These are phyloP conservation scores for Atethmia centrago DNA, from an alignment of 2,888 invertebrate genomes.

Conservation along the genomic window DNA sequence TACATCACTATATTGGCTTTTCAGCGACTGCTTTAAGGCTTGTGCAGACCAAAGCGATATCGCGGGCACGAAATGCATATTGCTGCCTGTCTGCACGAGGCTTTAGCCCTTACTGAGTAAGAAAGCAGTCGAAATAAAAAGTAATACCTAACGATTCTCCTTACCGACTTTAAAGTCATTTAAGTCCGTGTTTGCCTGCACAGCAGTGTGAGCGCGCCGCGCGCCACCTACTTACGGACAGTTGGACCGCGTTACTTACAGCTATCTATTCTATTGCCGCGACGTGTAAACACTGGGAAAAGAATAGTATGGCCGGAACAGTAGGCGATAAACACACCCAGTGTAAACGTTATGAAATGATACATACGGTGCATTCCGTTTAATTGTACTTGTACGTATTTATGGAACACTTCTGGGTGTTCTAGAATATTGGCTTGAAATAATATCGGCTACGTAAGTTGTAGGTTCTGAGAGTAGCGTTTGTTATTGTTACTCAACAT, in stretches of 20 bases:
- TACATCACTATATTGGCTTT: constrained; percentile 1
- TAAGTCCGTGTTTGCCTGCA: not conserved
- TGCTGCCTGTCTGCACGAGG: no score
- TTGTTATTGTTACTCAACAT: constrained; percentile 14
- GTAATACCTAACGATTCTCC: constrained; percentile 37
- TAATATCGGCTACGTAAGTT: constrained; percentile 32
- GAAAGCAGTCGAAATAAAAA: constrained; percentile 41
- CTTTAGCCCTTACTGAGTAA: constrained; percentile 3
- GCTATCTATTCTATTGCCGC: constrained; percentile 80
- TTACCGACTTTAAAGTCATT: constrained; percentile 24
- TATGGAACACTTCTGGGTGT: constrained; percentile 59
- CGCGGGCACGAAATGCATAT: no score
- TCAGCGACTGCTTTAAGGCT: not conserved
- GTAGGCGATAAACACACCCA: constrained; percentile 80
- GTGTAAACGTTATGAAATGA: constrained; percentile 85
- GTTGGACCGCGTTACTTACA: constrained; percentile 79
- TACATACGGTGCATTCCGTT: constrained; percentile 77
- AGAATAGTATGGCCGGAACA: constrained; percentile 83
- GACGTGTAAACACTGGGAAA: constrained; percentile 83
- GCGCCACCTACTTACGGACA: constrained; percentile 70
- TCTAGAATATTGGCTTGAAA: constrained; percentile 56
- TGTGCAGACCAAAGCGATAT: no score
- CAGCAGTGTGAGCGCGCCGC: constrained; percentile 48
- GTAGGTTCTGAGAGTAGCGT: constrained; percentile 7
- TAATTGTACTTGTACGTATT: constrained; percentile 59